phyloP scores from a whole-genome alignment of 2,888 invertebrate species.

The Dicranocentrus wangi region DNA sequence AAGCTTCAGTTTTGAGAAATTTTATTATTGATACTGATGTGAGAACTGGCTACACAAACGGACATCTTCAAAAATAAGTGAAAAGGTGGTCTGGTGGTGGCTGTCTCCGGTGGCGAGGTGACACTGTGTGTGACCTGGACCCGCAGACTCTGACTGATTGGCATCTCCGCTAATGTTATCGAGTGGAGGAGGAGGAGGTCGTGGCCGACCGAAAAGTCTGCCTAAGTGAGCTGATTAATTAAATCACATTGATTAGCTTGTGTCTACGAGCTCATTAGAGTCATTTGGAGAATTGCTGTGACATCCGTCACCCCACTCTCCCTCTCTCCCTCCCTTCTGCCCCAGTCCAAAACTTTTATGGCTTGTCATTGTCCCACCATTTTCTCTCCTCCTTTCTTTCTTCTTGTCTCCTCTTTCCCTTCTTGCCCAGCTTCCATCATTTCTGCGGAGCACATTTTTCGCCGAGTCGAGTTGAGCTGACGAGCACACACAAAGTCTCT shows the following conservation, averaged over 20 bases:
- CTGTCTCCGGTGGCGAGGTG: no score
- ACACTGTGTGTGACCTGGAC: no score
- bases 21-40: neutral
- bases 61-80: no score
- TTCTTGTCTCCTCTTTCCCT: no score
- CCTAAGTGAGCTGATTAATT: constrained; percentile 69
- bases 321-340: neutral
- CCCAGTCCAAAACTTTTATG: neutral
- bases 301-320: neutral
- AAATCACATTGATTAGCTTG: constrained; percentile 66
- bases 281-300: constrained; percentile 52
- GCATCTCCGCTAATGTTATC: no score
- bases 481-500: no score
- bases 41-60: no score
- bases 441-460: no score
- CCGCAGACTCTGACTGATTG: no score
- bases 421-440: neutral
- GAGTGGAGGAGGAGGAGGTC: neutral
- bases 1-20: neutral
- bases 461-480: no score
- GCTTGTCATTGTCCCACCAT: neutral
- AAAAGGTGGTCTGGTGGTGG: no score
- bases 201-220: no score
- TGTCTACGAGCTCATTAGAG: constrained; percentile 62
- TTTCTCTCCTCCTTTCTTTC: constrained; percentile 5